Conservation (phyloP, 2,797 vertebrate species). For the Pseudocheirus occidentalis region DNA sequence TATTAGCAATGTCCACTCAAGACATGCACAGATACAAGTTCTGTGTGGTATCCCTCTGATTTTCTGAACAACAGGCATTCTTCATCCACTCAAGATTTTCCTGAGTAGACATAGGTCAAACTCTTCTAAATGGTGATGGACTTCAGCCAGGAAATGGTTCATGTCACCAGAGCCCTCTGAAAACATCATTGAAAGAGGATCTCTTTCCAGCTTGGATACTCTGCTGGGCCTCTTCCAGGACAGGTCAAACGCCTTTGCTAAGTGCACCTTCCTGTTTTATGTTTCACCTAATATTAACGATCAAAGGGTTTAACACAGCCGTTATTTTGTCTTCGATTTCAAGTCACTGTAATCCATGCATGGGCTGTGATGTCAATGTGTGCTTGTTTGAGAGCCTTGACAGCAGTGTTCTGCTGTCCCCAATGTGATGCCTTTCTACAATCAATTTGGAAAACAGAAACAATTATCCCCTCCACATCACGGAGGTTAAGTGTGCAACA, state of each 20-base stretch:
- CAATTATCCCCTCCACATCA: neutral
- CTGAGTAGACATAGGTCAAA: neutral
- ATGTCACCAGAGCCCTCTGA: neutral
- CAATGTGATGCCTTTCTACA: neutral
- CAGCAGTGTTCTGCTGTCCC: neutral
- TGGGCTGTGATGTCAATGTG: neutral
- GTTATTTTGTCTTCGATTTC: neutral
- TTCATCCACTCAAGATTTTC: neutral
- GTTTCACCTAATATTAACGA: neutral
- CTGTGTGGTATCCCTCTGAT: neutral
- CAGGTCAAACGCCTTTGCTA: neutral
- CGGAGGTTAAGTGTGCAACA: too few relatives aligned
- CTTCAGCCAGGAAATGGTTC: neutral
- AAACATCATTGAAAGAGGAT: neutral
- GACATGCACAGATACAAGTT: neutral
- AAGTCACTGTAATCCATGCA: neutral
- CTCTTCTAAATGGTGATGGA: neutral
- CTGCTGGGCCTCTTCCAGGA: neutral
- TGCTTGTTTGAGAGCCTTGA: neutral
- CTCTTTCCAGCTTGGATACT: neutral
- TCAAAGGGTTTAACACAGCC: neutral
- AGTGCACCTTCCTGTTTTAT: neutral
- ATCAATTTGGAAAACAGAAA: neutral
- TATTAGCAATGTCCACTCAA: neutral
- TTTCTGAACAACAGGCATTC: neutral